These are phyloP conservation scores for Antheraea yamamai DNA, from an alignment of 2,888 invertebrate genomes.

Conservation along the genomic window DNA sequence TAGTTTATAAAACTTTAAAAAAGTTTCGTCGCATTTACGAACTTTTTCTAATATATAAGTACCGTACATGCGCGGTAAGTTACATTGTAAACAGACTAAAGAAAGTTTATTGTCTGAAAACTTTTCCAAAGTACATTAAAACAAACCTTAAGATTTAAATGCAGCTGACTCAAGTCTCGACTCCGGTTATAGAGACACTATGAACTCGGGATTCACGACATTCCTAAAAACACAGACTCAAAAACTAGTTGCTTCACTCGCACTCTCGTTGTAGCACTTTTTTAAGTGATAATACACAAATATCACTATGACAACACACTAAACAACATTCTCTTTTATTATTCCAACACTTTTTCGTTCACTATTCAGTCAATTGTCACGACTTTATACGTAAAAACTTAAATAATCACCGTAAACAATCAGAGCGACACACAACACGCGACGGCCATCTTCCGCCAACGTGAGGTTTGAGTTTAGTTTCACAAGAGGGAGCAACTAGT, in stretches of 20 bases:
- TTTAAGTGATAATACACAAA: constrained; percentile 62
- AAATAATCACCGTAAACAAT: constrained; percentile 70
- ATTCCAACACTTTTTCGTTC: constrained; percentile 48
- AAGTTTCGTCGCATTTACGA: constrained; percentile 6
- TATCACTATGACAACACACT: constrained; percentile 52
- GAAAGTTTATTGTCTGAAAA: constrained; percentile 53
- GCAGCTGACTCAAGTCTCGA: constrained; percentile 54
- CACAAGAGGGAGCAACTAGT: constrained; percentile 60
- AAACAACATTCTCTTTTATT: constrained; percentile 40
- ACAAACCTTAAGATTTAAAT: constrained; percentile 60
- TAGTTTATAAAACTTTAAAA: background rate
- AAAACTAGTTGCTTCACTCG: constrained; percentile 71
- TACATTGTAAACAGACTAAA: constrained; percentile 69
- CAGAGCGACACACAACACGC: constrained; percentile 75
- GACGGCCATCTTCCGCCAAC: constrained; percentile 80
- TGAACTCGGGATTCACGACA: constrained; percentile 76
- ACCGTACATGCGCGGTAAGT: constrained; percentile 71
- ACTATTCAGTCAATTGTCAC: constrained; percentile 49
- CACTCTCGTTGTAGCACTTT: constrained; percentile 66
- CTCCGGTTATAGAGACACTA: constrained; percentile 60
- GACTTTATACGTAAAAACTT: constrained; percentile 63
- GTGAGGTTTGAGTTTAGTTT: constrained; percentile 61
- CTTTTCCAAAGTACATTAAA: constrained; percentile 46
- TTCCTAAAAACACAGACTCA: constrained; percentile 73
- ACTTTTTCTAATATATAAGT: constrained; percentile 17